Percentiles rank a stretch among this genome's conserved stretches.
These are phyloP conservation scores for Brachionus plicatilis DNA, from an alignment of 1,140 invertebrate species.

Conservation along the genomic window DNA sequence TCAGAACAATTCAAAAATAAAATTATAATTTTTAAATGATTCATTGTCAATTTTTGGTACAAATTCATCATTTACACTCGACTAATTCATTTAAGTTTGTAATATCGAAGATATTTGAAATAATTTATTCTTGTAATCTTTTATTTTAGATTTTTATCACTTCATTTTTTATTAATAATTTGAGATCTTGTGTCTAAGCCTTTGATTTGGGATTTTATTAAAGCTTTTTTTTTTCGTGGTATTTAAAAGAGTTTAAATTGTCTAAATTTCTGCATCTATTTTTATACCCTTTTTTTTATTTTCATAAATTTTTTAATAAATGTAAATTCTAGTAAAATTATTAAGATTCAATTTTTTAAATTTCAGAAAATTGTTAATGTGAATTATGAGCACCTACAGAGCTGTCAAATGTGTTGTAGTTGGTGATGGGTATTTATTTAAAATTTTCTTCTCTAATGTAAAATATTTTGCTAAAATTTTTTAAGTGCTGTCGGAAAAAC, in stretches of 20 bases:
- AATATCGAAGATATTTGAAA: background rate
- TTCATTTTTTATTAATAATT: background rate
- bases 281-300: background rate
- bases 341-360: background rate
- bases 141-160: conserved; percentile 2
- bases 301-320: background rate
- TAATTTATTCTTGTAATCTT: background rate
- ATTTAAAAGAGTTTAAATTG: background rate
- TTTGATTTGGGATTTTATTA: background rate
- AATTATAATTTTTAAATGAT: background rate
- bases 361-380: background rate
- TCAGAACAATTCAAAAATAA: background rate
- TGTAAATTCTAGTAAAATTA: background rate
- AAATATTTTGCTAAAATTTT: background rate
- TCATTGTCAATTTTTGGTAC: background rate
- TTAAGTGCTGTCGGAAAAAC: conserved; percentile 77
- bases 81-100: background rate
- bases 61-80: background rate
- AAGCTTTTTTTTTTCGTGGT: background rate
- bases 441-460: background rate
- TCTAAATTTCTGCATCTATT: background rate
- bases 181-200: background rate
- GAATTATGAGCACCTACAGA: conserved; percentile 17
- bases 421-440: background rate
- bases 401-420: conserved; percentile 37